Percentiles rank a stretch among this genome's conserved stretches.
Evolutionary conservation across 2,113 vertebrate genomes (phyloP).

Genomic region (Trogon melanurus): DNA sequence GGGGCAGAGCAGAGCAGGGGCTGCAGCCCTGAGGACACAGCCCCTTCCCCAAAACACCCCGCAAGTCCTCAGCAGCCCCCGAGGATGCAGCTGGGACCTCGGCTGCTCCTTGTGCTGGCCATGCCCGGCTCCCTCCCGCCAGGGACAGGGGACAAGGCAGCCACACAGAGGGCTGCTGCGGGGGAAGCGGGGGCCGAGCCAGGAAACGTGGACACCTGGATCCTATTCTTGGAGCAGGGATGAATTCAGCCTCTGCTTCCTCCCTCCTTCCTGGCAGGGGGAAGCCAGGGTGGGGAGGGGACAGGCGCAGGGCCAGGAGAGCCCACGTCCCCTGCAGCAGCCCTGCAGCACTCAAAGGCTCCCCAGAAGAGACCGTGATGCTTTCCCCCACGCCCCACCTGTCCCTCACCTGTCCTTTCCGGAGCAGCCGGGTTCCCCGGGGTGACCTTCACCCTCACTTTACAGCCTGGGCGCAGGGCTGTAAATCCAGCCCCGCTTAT

Average conservation of each 20-base stretch:
- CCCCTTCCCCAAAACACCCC: not conserved
- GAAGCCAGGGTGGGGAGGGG: accelerated
- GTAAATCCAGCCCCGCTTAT: conserved; percentile 30
- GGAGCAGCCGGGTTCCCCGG: not conserved
- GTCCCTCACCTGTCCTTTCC: not conserved
- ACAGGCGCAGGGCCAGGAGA: not conserved
- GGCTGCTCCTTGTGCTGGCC: not conserved
- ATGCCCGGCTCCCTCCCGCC: not conserved
- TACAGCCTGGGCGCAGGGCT: not conserved
- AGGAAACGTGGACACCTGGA: conserved; percentile 50
- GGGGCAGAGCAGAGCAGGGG: not conserved
- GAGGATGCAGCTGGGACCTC: not conserved
- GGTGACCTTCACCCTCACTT: conserved; percentile 32
- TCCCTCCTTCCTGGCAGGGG: conserved; percentile 33
- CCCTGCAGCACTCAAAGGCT: not conserved
- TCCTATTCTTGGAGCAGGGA: conserved; percentile 30
- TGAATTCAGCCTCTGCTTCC: conserved; percentile 12
- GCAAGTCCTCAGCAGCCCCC: accelerated
- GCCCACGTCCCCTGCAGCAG: accelerated
- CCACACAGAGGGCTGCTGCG: not conserved
- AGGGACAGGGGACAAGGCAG: not conserved
- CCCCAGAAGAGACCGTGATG: accelerated
- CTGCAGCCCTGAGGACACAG: accelerated
- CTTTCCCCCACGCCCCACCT: not conserved
- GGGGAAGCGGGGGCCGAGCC: not conserved